Evolutionary conservation across 2,888 invertebrate species (phyloP).

Genomic region (Eueremaeus valkanovi): DNA sequence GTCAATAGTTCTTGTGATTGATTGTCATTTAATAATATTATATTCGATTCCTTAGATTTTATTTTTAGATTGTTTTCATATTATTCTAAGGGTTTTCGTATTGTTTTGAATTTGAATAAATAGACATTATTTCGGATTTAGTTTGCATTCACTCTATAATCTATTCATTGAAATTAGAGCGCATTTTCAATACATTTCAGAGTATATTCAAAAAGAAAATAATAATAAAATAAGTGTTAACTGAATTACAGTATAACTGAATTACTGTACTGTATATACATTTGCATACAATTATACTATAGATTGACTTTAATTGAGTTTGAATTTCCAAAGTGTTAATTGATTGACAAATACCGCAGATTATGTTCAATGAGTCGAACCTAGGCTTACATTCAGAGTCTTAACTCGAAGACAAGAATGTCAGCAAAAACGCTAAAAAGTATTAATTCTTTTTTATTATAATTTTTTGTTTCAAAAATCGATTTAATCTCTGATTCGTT

Average conservation of each 20-base stretch:
- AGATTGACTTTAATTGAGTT: no score
- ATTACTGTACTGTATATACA: no score
- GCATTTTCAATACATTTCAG: no score
- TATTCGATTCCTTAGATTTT: background rate
- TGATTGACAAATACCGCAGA: background rate
- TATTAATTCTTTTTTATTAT: background rate
- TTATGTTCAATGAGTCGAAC: background rate
- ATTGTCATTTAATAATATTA: background rate
- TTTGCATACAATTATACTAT: no score
- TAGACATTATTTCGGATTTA: background rate
- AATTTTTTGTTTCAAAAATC: background rate
- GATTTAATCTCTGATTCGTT: background rate
- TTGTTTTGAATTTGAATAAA: background rate
- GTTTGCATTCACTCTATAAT: no score
- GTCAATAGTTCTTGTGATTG: background rate
- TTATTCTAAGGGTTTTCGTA: background rate
- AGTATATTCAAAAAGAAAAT: no score
- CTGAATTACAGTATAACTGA: no score
- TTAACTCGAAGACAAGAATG: background rate
- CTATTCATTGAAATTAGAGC: no score
- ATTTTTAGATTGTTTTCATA: constrained; percentile 1
- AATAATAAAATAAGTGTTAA: no score
- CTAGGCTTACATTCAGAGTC: no score
- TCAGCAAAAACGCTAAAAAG: background rate
- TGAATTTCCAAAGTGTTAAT: no score